These are phyloP conservation scores for Batillaria attramentaria DNA, from an alignment of 1,140 invertebrate genomes.

Conservation along the genomic window DNA sequence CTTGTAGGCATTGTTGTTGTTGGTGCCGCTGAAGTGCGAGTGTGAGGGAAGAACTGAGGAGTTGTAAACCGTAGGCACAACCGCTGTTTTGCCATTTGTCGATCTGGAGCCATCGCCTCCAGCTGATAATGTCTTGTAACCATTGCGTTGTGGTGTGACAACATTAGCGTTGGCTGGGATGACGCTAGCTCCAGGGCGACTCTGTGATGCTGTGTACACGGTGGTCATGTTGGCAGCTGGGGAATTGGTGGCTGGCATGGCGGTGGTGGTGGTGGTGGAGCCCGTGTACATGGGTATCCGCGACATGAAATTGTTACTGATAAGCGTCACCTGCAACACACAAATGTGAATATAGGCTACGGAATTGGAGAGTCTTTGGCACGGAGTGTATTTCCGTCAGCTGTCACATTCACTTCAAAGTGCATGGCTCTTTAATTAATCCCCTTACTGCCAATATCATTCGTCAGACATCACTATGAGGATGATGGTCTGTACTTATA, in stretches of 20 bases:
- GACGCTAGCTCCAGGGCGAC: not conserved
- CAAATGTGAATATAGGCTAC: no score
- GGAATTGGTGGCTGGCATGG: not conserved
- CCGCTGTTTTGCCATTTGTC: not conserved
- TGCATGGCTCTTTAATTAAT: no score
- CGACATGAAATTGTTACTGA: constrained; percentile 63
- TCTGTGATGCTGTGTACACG: not conserved
- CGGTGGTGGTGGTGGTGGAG: constrained; percentile 2
- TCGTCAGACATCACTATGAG: not conserved
- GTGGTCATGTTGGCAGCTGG: no score
- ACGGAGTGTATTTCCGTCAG: no score
- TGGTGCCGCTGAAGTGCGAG: constrained; percentile 30
- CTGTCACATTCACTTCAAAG: no score
- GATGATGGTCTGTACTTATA: not conserved
- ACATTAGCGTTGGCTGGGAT: not conserved
- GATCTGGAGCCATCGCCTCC: no score
- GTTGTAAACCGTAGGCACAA: constrained; percentile 9
- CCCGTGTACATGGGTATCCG: constrained; percentile 47
- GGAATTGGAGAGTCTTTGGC: no score
- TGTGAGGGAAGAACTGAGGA: constrained; percentile 28
- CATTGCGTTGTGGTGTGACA: not conserved
- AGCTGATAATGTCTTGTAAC: not conserved
- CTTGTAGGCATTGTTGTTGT: constrained; percentile 37
- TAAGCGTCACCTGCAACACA: constrained; percentile 47
- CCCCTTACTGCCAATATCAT: not conserved